Percentiles rank a stretch among this genome's conserved stretches.
Conservation (phyloP, 2,113 vertebrate species). For the Nyctibius bracteatus region DNA sequence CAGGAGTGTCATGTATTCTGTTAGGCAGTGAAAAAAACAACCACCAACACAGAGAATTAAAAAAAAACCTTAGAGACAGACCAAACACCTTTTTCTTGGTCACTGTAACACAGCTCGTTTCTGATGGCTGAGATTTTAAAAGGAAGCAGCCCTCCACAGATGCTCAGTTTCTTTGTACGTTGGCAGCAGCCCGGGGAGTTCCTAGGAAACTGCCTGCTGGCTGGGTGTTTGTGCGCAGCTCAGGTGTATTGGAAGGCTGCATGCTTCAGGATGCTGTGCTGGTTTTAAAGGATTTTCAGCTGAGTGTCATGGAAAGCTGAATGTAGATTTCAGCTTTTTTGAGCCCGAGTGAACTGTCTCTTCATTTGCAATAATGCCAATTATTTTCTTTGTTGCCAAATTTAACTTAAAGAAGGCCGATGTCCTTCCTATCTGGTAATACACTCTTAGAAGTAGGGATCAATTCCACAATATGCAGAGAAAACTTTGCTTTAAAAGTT, state of each 20-base stretch:
- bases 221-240: neutral
- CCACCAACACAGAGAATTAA: neutral
- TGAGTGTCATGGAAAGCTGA: neutral
- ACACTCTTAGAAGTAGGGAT: neutral
- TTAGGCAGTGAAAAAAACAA: neutral
- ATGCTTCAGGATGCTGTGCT: neutral
- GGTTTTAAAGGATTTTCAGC: neutral
- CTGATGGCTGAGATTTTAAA: neutral
- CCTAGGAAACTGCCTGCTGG: neutral
- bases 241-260: neutral
- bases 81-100: neutral
- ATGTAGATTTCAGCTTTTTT: neutral
- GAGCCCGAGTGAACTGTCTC: rapidly evolving
- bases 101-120: neutral
- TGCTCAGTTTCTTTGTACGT: neutral
- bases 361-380: neutral
- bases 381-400: neutral
- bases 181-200: neutral
- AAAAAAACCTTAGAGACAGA: neutral
- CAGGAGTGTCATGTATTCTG: neutral
- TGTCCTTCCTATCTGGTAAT: neutral
- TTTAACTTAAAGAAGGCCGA: neutral
- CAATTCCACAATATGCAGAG: neutral
- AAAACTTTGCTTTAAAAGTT: neutral
- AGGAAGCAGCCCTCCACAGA: neutral